These are phyloP conservation scores for Phanerotoma sp. DNA, from an alignment of 2,888 invertebrate genomes.

Conservation along the genomic window DNA sequence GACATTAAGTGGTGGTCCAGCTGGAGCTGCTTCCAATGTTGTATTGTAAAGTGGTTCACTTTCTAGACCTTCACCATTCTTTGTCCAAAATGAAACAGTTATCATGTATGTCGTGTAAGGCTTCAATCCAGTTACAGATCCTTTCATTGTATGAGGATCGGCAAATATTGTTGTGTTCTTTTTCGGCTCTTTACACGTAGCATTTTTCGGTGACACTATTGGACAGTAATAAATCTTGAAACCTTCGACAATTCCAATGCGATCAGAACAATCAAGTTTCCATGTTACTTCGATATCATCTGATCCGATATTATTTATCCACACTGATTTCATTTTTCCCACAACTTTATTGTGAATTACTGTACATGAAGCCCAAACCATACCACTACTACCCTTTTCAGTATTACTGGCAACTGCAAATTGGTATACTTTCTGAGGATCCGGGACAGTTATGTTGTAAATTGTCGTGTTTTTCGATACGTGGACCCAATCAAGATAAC, in stretches of 20 bases:
- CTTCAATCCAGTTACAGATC: conserved; percentile 65
- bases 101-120: conserved; percentile 78
- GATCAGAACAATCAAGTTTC: conserved; percentile 76
- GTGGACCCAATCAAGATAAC: conserved; percentile 64
- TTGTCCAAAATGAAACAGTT: conserved; percentile 66
- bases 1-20: conserved; percentile 64
- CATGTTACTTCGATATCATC: conserved; percentile 69
- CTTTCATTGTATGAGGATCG: conserved; percentile 60
- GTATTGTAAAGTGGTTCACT: conserved; percentile 67
- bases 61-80: conserved; percentile 60
- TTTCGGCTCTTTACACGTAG: conserved; percentile 61
- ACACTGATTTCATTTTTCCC: conserved; percentile 64
- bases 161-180: conserved; percentile 57
- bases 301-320: conserved; percentile 59
- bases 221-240: conserved; percentile 78
- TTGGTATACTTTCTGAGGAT: conserved; percentile 64
- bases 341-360: conserved; percentile 60
- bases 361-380: conserved; percentile 82
- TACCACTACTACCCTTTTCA: conserved; percentile 71
- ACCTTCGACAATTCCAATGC: conserved; percentile 70
- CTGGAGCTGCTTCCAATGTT: conserved; percentile 72
- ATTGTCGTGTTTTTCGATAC: conserved; percentile 59
- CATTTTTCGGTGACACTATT: conserved; percentile 60
- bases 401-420: conserved; percentile 84
- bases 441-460: conserved; percentile 64